Evolutionary conservation across 2,888 invertebrate genomes (phyloP).

Genomic region (Torymus auratus): DNA sequence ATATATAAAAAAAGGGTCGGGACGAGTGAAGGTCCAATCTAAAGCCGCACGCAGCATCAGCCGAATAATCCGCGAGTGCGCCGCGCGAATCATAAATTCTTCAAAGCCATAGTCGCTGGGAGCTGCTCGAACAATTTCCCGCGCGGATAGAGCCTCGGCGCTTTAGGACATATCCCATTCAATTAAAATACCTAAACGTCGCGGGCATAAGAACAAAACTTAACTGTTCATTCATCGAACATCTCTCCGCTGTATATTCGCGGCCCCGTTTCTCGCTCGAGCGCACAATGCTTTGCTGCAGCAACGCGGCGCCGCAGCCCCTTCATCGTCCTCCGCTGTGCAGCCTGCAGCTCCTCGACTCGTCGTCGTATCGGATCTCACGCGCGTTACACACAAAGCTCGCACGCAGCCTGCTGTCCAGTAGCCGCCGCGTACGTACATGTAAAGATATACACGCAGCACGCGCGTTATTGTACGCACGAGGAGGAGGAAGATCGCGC

Average conservation of each 20-base stretch:
- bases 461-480: background rate
- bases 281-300: too few relatives aligned
- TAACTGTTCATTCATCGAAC: slow-evolving; percentile 51
- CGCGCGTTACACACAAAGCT: slow-evolving; percentile 7
- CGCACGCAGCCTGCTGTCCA: too few relatives aligned
- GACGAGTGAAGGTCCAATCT: background rate
- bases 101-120: slow-evolving; percentile 19
- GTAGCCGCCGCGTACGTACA: background rate
- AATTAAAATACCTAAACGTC: slow-evolving; percentile 56
- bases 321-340: too few relatives aligned
- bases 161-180: slow-evolving; percentile 44
- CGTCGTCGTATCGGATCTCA: slow-evolving; percentile 31
- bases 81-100: slow-evolving; percentile 39
- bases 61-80: background rate
- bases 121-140: slow-evolving; percentile 4
- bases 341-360: background rate
- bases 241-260: slow-evolving; percentile 2
- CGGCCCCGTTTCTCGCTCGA: too few relatives aligned
- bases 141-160: background rate
- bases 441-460: background rate
- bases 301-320: too few relatives aligned
- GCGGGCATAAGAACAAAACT: slow-evolving; percentile 43
- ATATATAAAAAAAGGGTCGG: background rate
- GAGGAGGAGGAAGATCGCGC: slow-evolving; percentile 1
- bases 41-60: background rate